These are phyloP conservation scores for Lutraria lutraria DNA, from an alignment of 2,888 invertebrate genomes.

Conservation along the genomic window DNA sequence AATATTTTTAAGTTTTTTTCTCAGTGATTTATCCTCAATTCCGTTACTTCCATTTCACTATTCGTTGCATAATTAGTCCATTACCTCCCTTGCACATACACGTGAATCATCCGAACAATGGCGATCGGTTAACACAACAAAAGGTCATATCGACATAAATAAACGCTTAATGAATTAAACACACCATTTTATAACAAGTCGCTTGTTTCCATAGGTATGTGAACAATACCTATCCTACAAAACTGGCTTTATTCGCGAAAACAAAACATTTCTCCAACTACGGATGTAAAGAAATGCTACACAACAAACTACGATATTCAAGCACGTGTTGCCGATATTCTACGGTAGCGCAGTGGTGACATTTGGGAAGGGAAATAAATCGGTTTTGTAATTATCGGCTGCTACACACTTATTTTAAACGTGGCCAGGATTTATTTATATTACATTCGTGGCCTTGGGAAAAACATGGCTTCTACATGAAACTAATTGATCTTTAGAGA, in stretches of 20 bases:
- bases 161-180: neutral
- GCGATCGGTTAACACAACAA: neutral
- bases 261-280: neutral
- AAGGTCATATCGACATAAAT: neutral
- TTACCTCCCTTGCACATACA: neutral
- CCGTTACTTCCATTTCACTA: neutral
- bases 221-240: neutral
- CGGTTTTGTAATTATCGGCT: neutral
- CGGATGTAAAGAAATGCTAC: neutral
- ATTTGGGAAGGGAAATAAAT: neutral
- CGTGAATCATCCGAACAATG: neutral
- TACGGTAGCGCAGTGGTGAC: neutral
- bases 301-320: neutral
- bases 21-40: neutral
- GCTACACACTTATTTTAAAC: neutral
- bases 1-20: neutral
- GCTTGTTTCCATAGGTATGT: neutral
- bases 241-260: neutral
- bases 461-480: neutral
- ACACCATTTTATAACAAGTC: neutral
- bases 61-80: neutral
- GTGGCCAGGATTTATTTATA: neutral
- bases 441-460: neutral
- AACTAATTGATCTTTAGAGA: neutral
- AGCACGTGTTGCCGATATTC: constrained; percentile 1